Evolutionary conservation across 2,888 invertebrate genomes (phyloP).

Genomic region (Acrobasis repandana): DNA sequence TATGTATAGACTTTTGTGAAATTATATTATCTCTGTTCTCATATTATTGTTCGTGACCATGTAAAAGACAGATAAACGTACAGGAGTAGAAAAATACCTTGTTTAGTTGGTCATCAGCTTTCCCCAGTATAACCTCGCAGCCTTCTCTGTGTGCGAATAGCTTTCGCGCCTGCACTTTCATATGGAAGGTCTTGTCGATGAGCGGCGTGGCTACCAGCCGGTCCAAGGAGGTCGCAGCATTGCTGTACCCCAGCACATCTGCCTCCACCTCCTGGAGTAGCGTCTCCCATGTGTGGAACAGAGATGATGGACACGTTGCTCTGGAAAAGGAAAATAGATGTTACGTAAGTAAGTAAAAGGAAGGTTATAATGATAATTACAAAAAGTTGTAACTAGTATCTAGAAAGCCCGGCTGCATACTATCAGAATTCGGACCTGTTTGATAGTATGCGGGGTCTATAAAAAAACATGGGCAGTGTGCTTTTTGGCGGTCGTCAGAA

Average conservation of each 20-base stretch:
- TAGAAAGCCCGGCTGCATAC: no score
- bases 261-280: slow-evolving; percentile 95
- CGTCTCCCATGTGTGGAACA: slow-evolving; percentile 96
- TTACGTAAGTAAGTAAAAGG: no score
- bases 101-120: slow-evolving; percentile 85
- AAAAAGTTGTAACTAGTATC: no score
- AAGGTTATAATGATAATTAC: no score
- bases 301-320: slow-evolving; percentile 88
- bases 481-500: no score
- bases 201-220: slow-evolving; percentile 91
- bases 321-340: slow-evolving; percentile 66
- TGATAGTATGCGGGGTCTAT: no score
- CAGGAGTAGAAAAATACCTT: slow-evolving; percentile 62
- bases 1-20: no score
- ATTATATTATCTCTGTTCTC: no score
- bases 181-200: slow-evolving; percentile 93
- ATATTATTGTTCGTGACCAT: no score
- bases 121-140: slow-evolving; percentile 93
- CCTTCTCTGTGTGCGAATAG: slow-evolving; percentile 95
- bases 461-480: no score
- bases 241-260: slow-evolving; percentile 92
- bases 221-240: slow-evolving; percentile 91
- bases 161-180: slow-evolving; percentile 95
- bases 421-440: no score
- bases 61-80: no score